Conservation (phyloP, 2,113 vertebrate genomes). For the Poeciliopsis turrubarensis region DNA sequence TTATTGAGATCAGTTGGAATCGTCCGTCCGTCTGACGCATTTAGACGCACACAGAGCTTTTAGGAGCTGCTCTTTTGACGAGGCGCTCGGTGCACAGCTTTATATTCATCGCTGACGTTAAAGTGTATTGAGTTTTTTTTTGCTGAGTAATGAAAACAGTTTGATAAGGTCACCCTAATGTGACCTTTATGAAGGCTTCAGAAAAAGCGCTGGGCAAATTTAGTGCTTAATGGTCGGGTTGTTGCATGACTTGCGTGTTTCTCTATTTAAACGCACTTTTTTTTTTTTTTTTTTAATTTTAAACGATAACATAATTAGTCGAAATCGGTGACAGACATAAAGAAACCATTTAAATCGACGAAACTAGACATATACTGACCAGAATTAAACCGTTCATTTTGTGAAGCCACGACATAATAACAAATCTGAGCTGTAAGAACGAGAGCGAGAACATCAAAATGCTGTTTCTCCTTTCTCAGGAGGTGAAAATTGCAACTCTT, state of each 20-base stretch:
- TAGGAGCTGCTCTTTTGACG: not conserved
- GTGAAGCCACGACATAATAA: too few species aligned
- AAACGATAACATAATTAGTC: not conserved
- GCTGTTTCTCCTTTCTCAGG: too few species aligned
- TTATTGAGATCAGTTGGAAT: not conserved
- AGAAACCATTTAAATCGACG: not conserved
- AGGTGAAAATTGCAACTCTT: too few species aligned
- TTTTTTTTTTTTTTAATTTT: not conserved
- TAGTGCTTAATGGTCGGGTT: not conserved
- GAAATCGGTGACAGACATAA: not conserved
- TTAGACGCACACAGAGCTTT: conserved; percentile 5
- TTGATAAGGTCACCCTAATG: not conserved
- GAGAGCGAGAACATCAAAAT: too few species aligned
- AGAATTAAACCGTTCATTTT: too few species aligned
- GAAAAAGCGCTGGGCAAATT: not conserved
- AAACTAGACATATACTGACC: not conserved
- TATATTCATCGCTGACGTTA: conserved; percentile 1
- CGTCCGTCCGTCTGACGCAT: not conserved
- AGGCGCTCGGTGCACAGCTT: not conserved
- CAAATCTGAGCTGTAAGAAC: too few species aligned
- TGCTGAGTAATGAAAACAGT: not conserved
- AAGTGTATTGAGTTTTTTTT: conserved; percentile 9
- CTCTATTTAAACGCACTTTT: not conserved
- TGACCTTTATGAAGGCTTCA: not conserved
- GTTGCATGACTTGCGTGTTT: not conserved